Evolutionary conservation across 2,888 invertebrate genomes (phyloP), one percentile per base, ranked within the genome.

Genomic region (Nephrotoma guestfalica): DNA sequence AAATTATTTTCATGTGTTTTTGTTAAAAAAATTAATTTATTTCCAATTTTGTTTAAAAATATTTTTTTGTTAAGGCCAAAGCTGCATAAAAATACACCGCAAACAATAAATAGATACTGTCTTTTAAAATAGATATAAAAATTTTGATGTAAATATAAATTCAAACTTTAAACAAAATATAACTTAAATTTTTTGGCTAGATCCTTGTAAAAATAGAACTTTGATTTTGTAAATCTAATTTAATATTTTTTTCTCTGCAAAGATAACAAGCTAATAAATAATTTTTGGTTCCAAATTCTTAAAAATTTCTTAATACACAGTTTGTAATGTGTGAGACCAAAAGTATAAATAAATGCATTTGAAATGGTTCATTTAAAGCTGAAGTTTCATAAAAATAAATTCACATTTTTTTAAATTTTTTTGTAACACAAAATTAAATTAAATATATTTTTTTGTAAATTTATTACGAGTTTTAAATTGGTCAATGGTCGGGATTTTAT

Each of bases 31-130:
- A 30, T 43, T 71, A 71, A 30, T 71, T 71, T 71, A 71, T 71
- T 71, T 71, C 45, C 41, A 43, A 43, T 85, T 85, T 41, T 42
- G 42, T 42, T 41, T 18, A 41, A 43, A 85, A 86, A 86, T 71
- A 86, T 11, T 43, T 85, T 85, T 41, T 85, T 42, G 42, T 42
- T 85, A 42, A 85, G 42, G 41, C 57, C 30, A 86, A 86, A 86
- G 41, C 41, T 86, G 43, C 41, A 43, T 51, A 86, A 86, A 86
- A 86, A 57, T 15, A 86, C 57, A 86, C 87, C 47, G 86, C 87
- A 71, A 87, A 30, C 87, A 88, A 84, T 13, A 30, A 90, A 89
- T 88, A 93, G 93, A 93, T 92, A 93, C 13, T 85, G 7, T 85
- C 18, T 9, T 30, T 7, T 71, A 71, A 71, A 71, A 30, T 30